Evolutionary conservation across 2,113 vertebrate genomes (phyloP), one percentile per base, ranked within the genome.

Genomic region (Cinclus mexicanus): DNA sequence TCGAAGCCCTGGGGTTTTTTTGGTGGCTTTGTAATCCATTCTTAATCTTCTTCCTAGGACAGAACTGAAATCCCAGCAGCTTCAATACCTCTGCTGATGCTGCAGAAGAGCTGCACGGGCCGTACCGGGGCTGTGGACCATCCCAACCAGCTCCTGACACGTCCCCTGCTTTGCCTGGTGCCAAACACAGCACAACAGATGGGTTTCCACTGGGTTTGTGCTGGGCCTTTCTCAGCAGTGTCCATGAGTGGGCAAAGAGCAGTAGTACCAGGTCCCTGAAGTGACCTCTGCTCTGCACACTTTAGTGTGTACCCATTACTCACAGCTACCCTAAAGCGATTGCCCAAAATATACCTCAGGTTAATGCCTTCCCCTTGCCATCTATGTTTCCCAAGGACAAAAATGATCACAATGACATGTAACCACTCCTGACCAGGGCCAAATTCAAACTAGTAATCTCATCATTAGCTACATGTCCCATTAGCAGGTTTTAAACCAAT

Each of bases 231-330:
- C 64, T 31, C 80, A 50, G 29, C 21, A 53, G 31, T 8, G 50
- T 42, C 78, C 57, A 6, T 2, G 31, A 69, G 57, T 1, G 0
- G 46, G 71, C 33, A 61, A 64, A 65, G 12, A 59, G 44, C 87
- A 59, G 7, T 2, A 59, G 6, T 2, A 33, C 8, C 12, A 39
- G 57, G 42, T 47, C 35, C n/a, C n/a, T 14, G 59, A 85, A 44
- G 84, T 5, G 8, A 31, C 44, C 26, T 55, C 61, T 64, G 78
- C 50, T n/a, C 74, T 41, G 52, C 8, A 37, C 37, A 35, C 59
- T 44, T 0, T 2, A 21, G 9, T 4, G 7, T 16, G 46, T 25
- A 16, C 57, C 25, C 7, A 0, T 23, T 29, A 19, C 68, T 63
- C 80, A 39, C 2, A 67, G 61, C 37, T 55, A 64, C 63, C 71